A percentile compares a stretch with the other conserved stretches of the same genome.
Evolutionary conservation across 2,888 invertebrate species (phyloP).

Genomic region (Sarcophaga subvicina): DNA sequence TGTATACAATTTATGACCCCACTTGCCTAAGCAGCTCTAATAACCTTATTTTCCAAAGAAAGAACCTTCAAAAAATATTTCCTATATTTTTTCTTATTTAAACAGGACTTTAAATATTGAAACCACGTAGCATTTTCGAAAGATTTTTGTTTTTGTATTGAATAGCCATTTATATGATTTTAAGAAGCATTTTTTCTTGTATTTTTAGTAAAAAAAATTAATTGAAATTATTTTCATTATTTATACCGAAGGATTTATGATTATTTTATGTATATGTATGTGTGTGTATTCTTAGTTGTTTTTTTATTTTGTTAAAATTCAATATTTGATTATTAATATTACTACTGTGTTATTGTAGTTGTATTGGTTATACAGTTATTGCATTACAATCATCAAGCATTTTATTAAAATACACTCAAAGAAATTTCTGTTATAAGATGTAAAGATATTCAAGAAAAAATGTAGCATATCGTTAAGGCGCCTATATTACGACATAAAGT

Average conservation of each 20-base stretch:
- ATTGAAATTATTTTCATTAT: neutral
- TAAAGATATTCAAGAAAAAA: too few species aligned
- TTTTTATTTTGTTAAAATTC: neutral
- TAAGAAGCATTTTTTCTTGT: too few species aligned
- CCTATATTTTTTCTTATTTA: too few species aligned
- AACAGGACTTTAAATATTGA: too few species aligned
- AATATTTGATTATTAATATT: slow-evolving; percentile 34
- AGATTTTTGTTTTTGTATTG: too few species aligned
- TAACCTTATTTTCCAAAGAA: neutral
- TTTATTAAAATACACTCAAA: neutral
- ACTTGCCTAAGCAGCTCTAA: neutral
- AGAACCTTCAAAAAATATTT: neutral
- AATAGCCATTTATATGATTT: too few species aligned
- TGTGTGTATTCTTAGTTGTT: neutral
- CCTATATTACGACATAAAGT: too few species aligned
- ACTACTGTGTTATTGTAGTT: neutral
- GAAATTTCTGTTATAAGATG: neutral
- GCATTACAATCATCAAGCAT: slow-evolving; percentile 4
- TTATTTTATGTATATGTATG: neutral
- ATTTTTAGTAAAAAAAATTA: too few species aligned
- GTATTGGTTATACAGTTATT: neutral
- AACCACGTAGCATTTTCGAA: too few species aligned
- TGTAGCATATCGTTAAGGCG: too few species aligned
- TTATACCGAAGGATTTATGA: neutral
- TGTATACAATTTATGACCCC: too few species aligned